Evolutionary conservation across 1,140 invertebrate genomes (phyloP), one percentile per base, ranked within the genome.

Genomic region (Protaetia brevitarsis): DNA sequence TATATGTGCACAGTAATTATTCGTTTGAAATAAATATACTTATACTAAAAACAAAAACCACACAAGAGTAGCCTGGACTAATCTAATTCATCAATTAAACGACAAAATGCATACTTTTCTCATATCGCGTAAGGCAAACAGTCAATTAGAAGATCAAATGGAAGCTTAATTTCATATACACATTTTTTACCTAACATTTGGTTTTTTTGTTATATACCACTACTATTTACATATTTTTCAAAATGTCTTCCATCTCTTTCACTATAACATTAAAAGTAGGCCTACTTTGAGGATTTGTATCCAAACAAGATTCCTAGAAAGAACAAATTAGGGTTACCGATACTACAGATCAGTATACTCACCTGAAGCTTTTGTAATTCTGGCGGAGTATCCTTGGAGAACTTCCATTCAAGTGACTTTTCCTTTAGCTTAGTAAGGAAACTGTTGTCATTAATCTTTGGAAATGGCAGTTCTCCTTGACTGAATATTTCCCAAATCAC

Each of bases 401-500:
- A 72, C 63, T 83, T 84, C 89, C 89, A 92, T 58, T 83, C 79
- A 10, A 91, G 76, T 0, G 83, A 81, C 31, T 86, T 87, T 1
- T 78, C 78, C 74, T 92, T 89, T 4, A 94, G 79, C 30, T 88
- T 83, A 60, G 87, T 79, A 63, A 95, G 68, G 59, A 94, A 85
- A 5, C 88, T 87, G 45, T 89, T 89, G 73, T 95, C 92, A 72
- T 86, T 88, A 61, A 92, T 80, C 68, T 93, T 90, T 7, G 87
- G 85, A 73, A 95, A 94, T 0, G 95, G 96, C 37, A 95, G 79
- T 71, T 93, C 89, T 0, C 92, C 95, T 77, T 92, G 89, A 64
- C 89, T 87, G 77, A 94, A 94, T 13, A 96, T 87, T 77, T 98
- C 96, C 93, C 94, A 97, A 23, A 94, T 85, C 0, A 96, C 82